Evolutionary conservation across 2,113 vertebrate species (phyloP).

Genomic region (Crotalus horridus): DNA sequence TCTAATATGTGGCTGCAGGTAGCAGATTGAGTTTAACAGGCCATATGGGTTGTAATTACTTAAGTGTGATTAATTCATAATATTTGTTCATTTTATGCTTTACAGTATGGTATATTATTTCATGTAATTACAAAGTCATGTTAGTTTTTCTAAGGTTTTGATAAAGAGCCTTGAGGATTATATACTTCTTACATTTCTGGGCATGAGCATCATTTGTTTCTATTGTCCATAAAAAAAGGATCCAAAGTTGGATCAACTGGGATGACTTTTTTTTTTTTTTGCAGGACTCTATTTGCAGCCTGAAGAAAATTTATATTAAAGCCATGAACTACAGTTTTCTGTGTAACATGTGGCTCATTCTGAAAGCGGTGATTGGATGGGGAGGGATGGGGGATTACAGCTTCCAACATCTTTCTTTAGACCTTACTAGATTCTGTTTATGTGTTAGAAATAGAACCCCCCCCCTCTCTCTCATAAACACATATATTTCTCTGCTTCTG

Average conservation of each 20-base stretch:
- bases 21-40: slow-evolving; percentile 98
- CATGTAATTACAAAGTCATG: slow-evolving; percentile 75
- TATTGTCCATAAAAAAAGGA: slow-evolving; percentile 73
- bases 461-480: neutral
- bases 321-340: slow-evolving; percentile 83
- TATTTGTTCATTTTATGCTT: slow-evolving; percentile 95
- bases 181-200: slow-evolving; percentile 77
- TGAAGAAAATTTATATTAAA: slow-evolving; percentile 85
- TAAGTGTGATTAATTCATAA: slow-evolving; percentile 90
- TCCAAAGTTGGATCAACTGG: slow-evolving; percentile 78
- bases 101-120: slow-evolving; percentile 90
- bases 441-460: slow-evolving; percentile 34
- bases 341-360: slow-evolving; percentile 78
- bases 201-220: slow-evolving; percentile 78
- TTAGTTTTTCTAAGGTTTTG: slow-evolving; percentile 70
- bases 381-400: slow-evolving; percentile 58
- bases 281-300: slow-evolving; percentile 77
- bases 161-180: slow-evolving; percentile 81
- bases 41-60: slow-evolving; percentile 97
- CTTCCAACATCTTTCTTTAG: slow-evolving; percentile 71
- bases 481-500: neutral
- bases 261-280: slow-evolving; percentile 68
- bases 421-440: slow-evolving; percentile 50
- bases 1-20: slow-evolving; percentile 68
- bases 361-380: slow-evolving; percentile 73